Conservation (phyloP, 2,797 vertebrate species). For the Enteromius unitaeniatus region DNA sequence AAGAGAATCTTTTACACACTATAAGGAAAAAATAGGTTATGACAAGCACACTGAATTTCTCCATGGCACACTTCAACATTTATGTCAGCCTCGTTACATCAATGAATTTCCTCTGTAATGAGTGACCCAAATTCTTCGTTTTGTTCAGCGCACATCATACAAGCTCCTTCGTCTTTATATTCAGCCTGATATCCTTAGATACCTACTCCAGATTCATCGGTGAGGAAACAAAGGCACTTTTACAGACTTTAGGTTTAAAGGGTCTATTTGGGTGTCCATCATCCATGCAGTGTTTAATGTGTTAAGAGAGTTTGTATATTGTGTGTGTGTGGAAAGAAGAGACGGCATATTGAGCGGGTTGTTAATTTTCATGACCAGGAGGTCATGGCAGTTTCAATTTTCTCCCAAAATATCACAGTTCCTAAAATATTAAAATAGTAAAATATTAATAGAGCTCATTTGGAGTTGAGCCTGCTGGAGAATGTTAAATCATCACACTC, state of each 20-base stretch:
- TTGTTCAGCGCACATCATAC: conserved; percentile 14
- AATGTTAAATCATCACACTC: conserved; percentile 60
- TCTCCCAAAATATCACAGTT: conserved; percentile 71
- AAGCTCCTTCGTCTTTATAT: conserved; percentile 43
- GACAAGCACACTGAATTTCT: conserved; percentile 33
- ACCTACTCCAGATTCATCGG: conserved; percentile 12
- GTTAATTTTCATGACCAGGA: conserved; percentile 74
- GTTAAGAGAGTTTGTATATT: not conserved
- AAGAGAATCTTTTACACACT: conserved; percentile 58
- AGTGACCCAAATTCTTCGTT: conserved; percentile 44
- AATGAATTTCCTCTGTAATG: conserved; percentile 39
- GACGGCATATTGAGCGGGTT: conserved; percentile 67
- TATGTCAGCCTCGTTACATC: conserved; percentile 19
- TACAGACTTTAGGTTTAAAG: not conserved
- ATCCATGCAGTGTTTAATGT: not conserved
- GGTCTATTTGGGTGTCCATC: not conserved
- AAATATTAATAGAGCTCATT: conserved; percentile 74
- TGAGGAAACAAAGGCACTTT: not conserved
- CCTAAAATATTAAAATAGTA: conserved; percentile 66
- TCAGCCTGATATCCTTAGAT: conserved; percentile 5
- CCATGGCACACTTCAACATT: not conserved
- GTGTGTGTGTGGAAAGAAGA: conserved; percentile 64
- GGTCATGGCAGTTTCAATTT: conserved; percentile 75
- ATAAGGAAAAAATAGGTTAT: conserved; percentile 38
- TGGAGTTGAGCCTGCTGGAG: conserved; percentile 62